Evolutionary conservation across 1,140 invertebrate genomes (phyloP), one percentile per base, ranked within the genome.

Genomic region (Augochlora pura): DNA sequence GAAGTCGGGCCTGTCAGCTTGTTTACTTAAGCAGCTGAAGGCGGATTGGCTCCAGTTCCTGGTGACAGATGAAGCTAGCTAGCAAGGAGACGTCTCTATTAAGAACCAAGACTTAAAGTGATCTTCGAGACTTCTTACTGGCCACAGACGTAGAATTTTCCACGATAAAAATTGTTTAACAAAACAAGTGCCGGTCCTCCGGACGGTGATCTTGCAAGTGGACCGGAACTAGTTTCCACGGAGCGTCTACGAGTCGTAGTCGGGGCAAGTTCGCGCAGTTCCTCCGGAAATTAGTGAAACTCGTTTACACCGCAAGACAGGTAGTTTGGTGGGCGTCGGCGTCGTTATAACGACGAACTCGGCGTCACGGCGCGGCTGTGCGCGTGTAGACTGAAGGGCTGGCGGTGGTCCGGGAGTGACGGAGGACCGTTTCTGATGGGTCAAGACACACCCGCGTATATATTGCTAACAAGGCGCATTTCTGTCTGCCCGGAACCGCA

Each of bases 251-350:
- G 73, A 75, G 69, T 65, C 27, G 60, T 39, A n/a, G 81, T 81
- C 69, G 46, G 64, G 73, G 25, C n/a, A 84, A 81, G 67, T 86
- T 83, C 59, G 39, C 59, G 39, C 21, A 79, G 81, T 81, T 86
- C 42, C 62, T 49, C 21, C 27, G 52, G 77, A 83, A 86, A 86
- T 86, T 86, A 86, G 85, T 59, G 77, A 82, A 86, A 86, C 77
- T 84, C 85, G 85, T 86, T 86, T 86, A 75, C 78, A 63, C 52
- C 70, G 63, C 78, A 74, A 86, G 85, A 79, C 81, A 86, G 85
- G 78, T 78, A 86, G 85, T 86, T 86, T 75, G 62, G 70, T 63
- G 85, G 85, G 52, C 49, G 49, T 52, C 49, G 16, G 16, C 23
- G 70, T 77, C 63, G 85, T 84, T 86, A 81, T 84, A 86, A 86